Base-by-base conservation (phyloP, 2,797 vertebrate genomes). In the Myripristis jacobus region DNA sequence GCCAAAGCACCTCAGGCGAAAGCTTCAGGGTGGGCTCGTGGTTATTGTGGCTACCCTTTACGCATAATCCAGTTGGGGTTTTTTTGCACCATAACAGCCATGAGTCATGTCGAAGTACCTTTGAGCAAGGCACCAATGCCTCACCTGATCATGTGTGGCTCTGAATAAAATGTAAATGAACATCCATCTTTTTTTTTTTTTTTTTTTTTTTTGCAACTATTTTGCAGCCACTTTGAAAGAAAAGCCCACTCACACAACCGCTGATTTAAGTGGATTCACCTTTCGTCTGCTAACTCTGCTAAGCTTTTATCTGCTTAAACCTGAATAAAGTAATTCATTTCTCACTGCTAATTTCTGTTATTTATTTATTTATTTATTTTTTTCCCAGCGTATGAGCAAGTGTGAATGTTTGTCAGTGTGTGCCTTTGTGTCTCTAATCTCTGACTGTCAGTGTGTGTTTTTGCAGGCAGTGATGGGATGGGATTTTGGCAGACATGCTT, bases 401-500 rank as follows among this genome's bases (percentile, higher is more conserved):
- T 21, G 16, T 21, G 12, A 57, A 27, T 66, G 69, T 74, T 70
- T 82, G 71, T 66, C 64, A 58, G 53, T 77, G 48, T 80, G 63
- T 76, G 75, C 76, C 52, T 77, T 54, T 76, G 83, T 77, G 72
- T 70, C 44, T 65, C 72, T 75, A 64, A 71, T 80, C 69, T 83
- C 67, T 59, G 76, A 70, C 75, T 82, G 85, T 87, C 69, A 46
- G 75, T 66, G 79, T 79, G 76, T 79, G 64, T 85, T 83, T 90
- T 78, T 79, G 74, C 81, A 83, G 73, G 81, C 68, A 80, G 82
- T 44, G 67, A 75, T 86, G 79, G 82, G 84, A 90, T 77, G 82
- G 81, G 74, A 73, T 82, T 82, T 88, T 90, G 87, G 87, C 89
- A 89, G 86, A 82, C 80, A 78, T 81, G 85, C 84, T 90, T 88